Evolutionary conservation across 2,888 invertebrate genomes (phyloP).

Genomic region (Leptinotarsa haldemani): DNA sequence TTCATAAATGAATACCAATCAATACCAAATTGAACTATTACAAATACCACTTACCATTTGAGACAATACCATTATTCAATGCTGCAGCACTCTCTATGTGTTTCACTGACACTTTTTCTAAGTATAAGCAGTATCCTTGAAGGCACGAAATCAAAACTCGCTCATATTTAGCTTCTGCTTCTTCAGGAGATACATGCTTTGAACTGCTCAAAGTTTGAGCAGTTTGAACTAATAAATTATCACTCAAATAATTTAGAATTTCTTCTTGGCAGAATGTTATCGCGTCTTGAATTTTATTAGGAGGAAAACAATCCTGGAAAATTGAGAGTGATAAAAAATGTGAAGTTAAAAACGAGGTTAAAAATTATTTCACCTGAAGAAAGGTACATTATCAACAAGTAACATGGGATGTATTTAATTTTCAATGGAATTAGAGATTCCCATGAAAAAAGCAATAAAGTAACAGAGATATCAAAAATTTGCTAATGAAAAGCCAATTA

Average conservation of each 20-base stretch:
- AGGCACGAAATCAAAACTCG: conserved; percentile 75
- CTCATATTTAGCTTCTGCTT: conserved; percentile 77
- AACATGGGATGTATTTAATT: too few relatives aligned
- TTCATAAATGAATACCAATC: not conserved
- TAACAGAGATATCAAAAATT: too few relatives aligned
- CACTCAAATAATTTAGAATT: conserved; percentile 78
- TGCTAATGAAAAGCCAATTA: too few relatives aligned
- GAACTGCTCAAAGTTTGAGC: conserved; percentile 69
- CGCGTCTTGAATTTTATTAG: conserved; percentile 81
- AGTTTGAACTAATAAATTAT: conserved; percentile 75
- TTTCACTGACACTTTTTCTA: conserved; percentile 69
- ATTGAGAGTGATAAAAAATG: not conserved
- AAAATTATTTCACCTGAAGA: too few relatives aligned
- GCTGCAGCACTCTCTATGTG: conserved; percentile 69
- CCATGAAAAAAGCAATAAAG: too few relatives aligned
- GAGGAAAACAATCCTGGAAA: conserved; percentile 79
- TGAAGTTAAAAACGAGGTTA: too few relatives aligned
- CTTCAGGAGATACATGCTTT: conserved; percentile 71
- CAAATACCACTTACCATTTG: conserved; percentile 63
- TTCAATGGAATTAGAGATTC: too few relatives aligned
- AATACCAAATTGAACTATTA: conserved; percentile 5
- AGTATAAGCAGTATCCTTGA: conserved; percentile 73
- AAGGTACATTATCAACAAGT: too few relatives aligned
- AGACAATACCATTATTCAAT: conserved; percentile 54
- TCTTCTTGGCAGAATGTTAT: conserved; percentile 86